Conservation (phyloP, 2,797 vertebrate genomes). For the Gouania willdenowi region DNA sequence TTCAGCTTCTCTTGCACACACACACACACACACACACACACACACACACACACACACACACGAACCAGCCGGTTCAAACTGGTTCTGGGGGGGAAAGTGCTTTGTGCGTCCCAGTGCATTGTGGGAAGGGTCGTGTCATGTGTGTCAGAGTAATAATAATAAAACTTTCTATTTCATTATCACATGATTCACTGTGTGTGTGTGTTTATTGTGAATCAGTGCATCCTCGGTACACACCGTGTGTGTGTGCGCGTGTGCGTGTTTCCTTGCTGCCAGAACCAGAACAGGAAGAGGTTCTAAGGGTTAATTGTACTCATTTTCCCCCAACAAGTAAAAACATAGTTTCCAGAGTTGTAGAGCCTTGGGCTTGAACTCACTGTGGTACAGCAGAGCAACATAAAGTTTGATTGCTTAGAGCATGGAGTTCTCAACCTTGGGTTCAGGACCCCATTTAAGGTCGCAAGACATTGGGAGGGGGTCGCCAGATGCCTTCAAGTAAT, state of each 20-base stretch:
- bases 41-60: conserved; percentile 37
- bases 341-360: conserved; percentile 43
- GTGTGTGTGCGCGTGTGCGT: conserved; percentile 23
- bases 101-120: conserved; percentile 92
- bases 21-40: conserved; percentile 45
- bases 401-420: too few species aligned
- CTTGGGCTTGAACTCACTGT: too few species aligned
- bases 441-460: too few species aligned
- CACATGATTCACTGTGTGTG: conserved; percentile 34
- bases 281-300: conserved; percentile 39
- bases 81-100: conserved; percentile 95
- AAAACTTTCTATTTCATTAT: conserved; percentile 71
- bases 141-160: conserved; percentile 83
- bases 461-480: too few species aligned
- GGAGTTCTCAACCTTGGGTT: too few species aligned
- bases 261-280: conserved; percentile 7
- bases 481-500: conserved; percentile 18
- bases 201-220: conserved; percentile 7
- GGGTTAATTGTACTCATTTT: conserved; percentile 49
- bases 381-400: too few species aligned
- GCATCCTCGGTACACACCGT: conserved; percentile 30
- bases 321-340: conserved; percentile 6
- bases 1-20: too few species aligned
- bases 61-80: conserved; percentile 86
- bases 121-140: conserved; percentile 98